These are phyloP conservation scores for Brachylomia viminalis DNA, from an alignment of 2,888 invertebrate species.

Conservation along the genomic window DNA sequence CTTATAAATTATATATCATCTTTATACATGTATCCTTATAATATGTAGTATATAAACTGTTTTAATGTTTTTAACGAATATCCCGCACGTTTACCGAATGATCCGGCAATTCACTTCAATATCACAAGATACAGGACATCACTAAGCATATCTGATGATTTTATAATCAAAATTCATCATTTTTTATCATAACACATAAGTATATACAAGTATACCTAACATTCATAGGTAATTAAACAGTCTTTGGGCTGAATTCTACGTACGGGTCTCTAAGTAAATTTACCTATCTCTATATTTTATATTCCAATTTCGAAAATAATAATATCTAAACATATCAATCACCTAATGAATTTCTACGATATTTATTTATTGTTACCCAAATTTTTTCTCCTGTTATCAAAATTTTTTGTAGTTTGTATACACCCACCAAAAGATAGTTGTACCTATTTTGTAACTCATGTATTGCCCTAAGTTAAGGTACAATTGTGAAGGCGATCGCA, in stretches of 20 bases:
- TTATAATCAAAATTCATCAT: conserved; percentile 7
- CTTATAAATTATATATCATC: conserved; percentile 29
- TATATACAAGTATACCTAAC: neutral
- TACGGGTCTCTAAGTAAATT: conserved; percentile 17
- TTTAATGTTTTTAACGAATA: conserved; percentile 26
- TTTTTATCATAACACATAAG: conserved; percentile 1
- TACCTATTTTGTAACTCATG: conserved; percentile 61
- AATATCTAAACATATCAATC: conserved; percentile 75
- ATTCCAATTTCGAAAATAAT: conserved; percentile 47
- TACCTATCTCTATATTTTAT: conserved; percentile 34
- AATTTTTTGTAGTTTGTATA: conserved; percentile 55
- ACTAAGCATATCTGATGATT: conserved; percentile 42
- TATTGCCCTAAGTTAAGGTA: conserved; percentile 39
- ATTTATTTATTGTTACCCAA: conserved; percentile 48
- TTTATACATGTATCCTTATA: conserved; percentile 47
- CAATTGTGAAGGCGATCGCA: neutral
- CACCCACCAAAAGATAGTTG: conserved; percentile 32
- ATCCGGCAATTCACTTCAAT: neutral
- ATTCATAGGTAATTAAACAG: neutral
- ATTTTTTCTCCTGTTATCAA: conserved; percentile 42
- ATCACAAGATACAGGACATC: conserved; percentile 1
- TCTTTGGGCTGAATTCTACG: neutral
- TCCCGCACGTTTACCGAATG: conserved; percentile 7
- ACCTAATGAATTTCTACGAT: conserved; percentile 71
- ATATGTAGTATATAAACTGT: conserved; percentile 42